Conservation (phyloP, 1,140 invertebrate species). For the Brachionus calyciflorus region DNA sequence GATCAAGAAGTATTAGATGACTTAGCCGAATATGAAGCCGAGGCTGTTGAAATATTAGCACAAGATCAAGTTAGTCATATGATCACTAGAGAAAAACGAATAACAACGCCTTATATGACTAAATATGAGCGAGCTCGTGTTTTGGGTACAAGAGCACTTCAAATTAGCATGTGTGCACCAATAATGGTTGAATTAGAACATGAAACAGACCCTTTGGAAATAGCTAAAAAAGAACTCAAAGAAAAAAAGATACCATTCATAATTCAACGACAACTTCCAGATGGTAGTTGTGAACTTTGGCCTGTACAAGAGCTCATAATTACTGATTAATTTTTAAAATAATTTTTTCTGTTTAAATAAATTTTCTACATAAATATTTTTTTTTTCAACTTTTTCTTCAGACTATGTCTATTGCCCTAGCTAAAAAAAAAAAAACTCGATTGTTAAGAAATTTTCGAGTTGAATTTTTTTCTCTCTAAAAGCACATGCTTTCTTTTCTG, state of each 20-base stretch:
- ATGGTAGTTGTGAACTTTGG: slow-evolving; percentile 99
- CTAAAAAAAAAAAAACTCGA: too few species aligned
- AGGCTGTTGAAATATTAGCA: slow-evolving; percentile 52
- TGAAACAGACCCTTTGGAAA: slow-evolving; percentile 95
- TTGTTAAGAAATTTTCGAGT: too few species aligned
- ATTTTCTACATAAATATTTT: too few species aligned
- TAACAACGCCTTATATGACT: slow-evolving; percentile 78
- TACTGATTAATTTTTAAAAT: slow-evolving; percentile 67
- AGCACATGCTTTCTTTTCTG: too few species aligned
- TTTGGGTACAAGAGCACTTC: slow-evolving; percentile 88
- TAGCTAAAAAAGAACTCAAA: slow-evolving; percentile 94
- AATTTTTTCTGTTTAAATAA: neutral
- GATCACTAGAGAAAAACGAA: slow-evolving; percentile 59
- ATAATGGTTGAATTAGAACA: slow-evolving; percentile 99
- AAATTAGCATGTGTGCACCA: slow-evolving; percentile 99
- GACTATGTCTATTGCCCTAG: too few species aligned
- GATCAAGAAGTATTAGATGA: slow-evolving; percentile 52
- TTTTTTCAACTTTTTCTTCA: too few species aligned
- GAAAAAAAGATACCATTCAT: slow-evolving; percentile 94
- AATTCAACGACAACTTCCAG: slow-evolving; percentile 90
- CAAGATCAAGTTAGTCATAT: slow-evolving; percentile 19
- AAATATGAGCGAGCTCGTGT: slow-evolving; percentile 93
- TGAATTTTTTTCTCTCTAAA: too few species aligned
- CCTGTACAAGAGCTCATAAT: slow-evolving; percentile 96
- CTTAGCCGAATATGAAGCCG: slow-evolving; percentile 48